Conservation (phyloP, 2,888 invertebrate species). For the Dione juno region DNA sequence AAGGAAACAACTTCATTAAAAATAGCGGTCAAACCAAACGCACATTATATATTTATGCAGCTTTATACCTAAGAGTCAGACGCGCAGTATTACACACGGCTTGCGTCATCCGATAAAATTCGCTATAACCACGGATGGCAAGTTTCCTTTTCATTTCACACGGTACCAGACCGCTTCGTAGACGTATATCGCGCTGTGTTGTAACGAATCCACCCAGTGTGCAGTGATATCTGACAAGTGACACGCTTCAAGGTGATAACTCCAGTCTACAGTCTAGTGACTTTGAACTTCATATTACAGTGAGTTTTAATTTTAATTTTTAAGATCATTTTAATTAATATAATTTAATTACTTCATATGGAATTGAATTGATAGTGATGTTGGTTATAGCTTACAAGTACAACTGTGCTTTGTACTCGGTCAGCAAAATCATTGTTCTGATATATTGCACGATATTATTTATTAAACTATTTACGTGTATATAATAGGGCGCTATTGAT, state of each 20-base stretch:
- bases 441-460: neutral
- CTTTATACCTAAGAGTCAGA: neutral
- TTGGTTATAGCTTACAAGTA: neutral
- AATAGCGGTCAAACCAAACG: neutral
- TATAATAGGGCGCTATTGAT: neutral
- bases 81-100: slow-evolving; percentile 12
- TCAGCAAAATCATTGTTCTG: neutral
- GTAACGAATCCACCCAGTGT: neutral
- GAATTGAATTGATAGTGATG: neutral
- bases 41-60: neutral
- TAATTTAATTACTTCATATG: neutral
- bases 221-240: slow-evolving; percentile 6
- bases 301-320: neutral
- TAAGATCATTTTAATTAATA: neutral
- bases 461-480: neutral
- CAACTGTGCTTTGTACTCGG: neutral
- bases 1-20: neutral
- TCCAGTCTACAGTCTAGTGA: slow-evolving; percentile 15
- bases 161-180: neutral
- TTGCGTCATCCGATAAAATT: slow-evolving; percentile 10
- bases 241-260: slow-evolving; percentile 12
- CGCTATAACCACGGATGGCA: slow-evolving; percentile 16
- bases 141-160: slow-evolving; percentile 33
- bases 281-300: slow-evolving; percentile 19
- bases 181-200: slow-evolving; percentile 15